These are phyloP conservation scores for Ceyx cyanopectus DNA, from an alignment of 2,113 vertebrate species.

Conservation along the genomic window DNA sequence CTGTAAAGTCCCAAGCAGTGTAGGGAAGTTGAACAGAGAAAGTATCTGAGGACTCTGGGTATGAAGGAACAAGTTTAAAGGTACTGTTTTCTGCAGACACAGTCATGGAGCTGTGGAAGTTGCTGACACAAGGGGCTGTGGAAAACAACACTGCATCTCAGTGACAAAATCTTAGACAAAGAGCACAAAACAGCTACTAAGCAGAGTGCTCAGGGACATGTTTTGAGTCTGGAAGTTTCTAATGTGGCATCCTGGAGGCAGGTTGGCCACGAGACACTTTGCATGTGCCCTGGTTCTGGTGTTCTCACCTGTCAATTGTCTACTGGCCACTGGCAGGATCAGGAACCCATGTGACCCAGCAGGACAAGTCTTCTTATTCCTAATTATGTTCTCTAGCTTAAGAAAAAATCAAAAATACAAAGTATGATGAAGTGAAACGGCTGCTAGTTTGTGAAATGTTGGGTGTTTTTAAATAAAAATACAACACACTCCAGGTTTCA, in stretches of 20 bases:
- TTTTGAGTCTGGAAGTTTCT: not conserved
- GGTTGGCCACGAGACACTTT: not conserved
- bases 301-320: accelerated
- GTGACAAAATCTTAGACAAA: not conserved
- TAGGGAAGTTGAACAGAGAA: not conserved
- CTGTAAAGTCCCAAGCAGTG: not conserved
- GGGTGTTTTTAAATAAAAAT: not conserved
- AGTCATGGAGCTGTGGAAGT: not conserved
- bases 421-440: not conserved
- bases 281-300: not conserved
- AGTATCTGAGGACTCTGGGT: not conserved
- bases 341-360: accelerated
- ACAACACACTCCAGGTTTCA: not conserved
- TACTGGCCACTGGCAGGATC: not conserved
- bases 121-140: not conserved
- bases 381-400: not conserved
- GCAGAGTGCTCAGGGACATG: accelerated
- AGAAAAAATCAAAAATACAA: not conserved
- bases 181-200: not conserved
- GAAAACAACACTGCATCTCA: not conserved
- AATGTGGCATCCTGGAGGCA: not conserved
- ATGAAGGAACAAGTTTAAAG: not conserved
- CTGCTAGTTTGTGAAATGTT: not conserved
- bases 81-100: not conserved
- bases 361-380: not conserved